Evolutionary conservation across 1,140 invertebrate species (phyloP), one percentile per base, ranked within the genome.

Genomic region (Brachionus rotundiformis): DNA sequence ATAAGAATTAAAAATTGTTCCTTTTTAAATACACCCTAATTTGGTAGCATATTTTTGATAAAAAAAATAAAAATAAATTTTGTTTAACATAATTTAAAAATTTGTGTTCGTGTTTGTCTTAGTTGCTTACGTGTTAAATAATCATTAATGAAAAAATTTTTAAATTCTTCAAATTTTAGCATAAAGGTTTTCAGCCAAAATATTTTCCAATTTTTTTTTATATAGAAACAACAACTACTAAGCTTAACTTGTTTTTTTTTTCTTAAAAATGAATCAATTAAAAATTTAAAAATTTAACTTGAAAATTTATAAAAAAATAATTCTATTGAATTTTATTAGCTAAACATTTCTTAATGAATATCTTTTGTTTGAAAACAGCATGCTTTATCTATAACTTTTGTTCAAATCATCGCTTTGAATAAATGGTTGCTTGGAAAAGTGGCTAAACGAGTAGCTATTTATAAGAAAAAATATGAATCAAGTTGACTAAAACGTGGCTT

Each of bases 401-500:
- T 68, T 68, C 29, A 68, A 68, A 68, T 8, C 31, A 10, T 39
- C 16, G 29, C 11, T 36, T 36, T 68, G 33, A 54, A 54, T 16
- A 19, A 54, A 54, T 54, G 4, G 19, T 54, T 54, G 0, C 19
- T 54, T 54, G 47, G 47, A 54, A 54, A 16, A 54, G 47, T 54
- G 4, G 19, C 47, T 54, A 68, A 63, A 29, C 13, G 61, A 63
- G 31, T 36, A 68, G 63, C 63, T 68, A 68, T 68, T 68, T 68
- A 68, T 68, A 68, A 68, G 33, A 11, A 68, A 68, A 59, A 63
- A 63, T n/a, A 68, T 68, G 31, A 68, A 68, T 36, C 31, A 41
- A 36, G 29, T 68, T 68, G 13, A 68, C 63, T 39, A 36, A 68
- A 68, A 68, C 63, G 63, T 68, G 63, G 63, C 63, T 68, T 68